A percentile compares a stretch with the other conserved stretches of the same genome.
These are phyloP conservation scores for Trichopoda pennipes DNA, from an alignment of 2,888 invertebrate species.

Conservation along the genomic window DNA sequence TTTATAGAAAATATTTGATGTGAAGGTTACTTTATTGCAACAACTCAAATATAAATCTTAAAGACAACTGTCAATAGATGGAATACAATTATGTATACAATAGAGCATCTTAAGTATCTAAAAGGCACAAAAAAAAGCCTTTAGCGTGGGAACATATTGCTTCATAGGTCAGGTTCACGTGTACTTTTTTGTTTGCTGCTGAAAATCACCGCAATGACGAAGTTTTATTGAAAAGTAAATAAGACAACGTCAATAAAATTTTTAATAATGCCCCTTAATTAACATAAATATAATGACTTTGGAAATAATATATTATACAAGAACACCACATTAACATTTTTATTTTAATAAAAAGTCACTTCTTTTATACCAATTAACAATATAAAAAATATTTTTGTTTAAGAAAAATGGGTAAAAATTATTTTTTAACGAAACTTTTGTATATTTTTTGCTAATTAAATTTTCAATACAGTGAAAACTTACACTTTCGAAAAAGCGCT, in stretches of 20 bases:
- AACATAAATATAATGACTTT: not conserved
- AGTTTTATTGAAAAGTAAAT: conserved; percentile 31
- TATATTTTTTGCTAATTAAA: too few relatives aligned
- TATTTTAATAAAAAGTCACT: too few relatives aligned
- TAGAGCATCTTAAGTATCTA: conserved; percentile 18
- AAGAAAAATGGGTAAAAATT: too few relatives aligned
- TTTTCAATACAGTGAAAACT: too few relatives aligned
- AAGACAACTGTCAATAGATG: conserved; percentile 16
- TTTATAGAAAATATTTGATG: conserved; percentile 54
- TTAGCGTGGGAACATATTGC: conserved; percentile 39
- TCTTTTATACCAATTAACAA: too few relatives aligned
- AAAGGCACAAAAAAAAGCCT: conserved; percentile 4
- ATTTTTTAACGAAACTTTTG: too few relatives aligned
- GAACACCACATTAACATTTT: too few relatives aligned
- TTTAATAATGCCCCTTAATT: conserved; percentile 39
- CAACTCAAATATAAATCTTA: conserved; percentile 18
- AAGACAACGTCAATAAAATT: conserved; percentile 39
- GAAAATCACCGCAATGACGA: conserved; percentile 1
- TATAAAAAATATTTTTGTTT: too few relatives aligned
- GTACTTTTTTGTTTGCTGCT: not conserved
- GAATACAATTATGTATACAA: conserved; percentile 8
- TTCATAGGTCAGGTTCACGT: conserved; percentile 51
- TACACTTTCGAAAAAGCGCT: too few relatives aligned
- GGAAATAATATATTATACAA: not conserved
- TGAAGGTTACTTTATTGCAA: conserved; percentile 52